Evolutionary conservation across 2,113 vertebrate species (phyloP).

Genomic region (Noturus placidus): DNA sequence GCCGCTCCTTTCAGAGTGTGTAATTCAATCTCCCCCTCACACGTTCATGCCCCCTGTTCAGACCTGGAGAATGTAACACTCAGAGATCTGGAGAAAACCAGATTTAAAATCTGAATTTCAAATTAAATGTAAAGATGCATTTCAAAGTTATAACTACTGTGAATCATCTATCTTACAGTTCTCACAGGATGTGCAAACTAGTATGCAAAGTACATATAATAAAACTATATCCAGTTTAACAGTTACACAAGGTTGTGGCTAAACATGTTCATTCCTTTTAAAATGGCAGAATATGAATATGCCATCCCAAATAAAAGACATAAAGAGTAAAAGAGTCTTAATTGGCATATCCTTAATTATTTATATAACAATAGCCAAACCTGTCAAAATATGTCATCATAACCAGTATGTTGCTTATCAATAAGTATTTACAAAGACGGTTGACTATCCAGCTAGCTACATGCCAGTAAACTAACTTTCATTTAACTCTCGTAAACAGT

Average conservation of each 20-base stretch:
- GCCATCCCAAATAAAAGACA: background rate
- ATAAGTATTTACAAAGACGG: background rate
- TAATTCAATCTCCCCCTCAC: slow-evolving; percentile 52
- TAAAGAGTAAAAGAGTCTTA: background rate
- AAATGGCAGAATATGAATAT: background rate
- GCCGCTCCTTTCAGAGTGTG: slow-evolving; percentile 45
- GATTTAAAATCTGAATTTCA: slow-evolving; percentile 17
- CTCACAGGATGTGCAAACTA: background rate
- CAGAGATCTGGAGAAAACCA: slow-evolving; percentile 14
- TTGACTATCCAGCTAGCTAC: background rate
- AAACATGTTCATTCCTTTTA: background rate
- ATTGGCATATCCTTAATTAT: background rate
- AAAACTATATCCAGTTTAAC: background rate
- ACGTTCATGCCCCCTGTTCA: slow-evolving; percentile 22
- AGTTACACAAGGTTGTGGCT: background rate
- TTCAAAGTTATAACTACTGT: slow-evolving; percentile 6
- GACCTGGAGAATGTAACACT: slow-evolving; percentile 33
- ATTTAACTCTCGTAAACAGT: background rate
- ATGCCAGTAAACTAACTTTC: background rate
- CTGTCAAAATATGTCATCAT: background rate
- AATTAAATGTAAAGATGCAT: slow-evolving; percentile 5
- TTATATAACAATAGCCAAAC: background rate
- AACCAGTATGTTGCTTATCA: background rate
- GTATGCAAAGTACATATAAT: background rate
- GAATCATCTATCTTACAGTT: background rate